phyloP scores from a whole-genome alignment of 2,888 invertebrate species.

The Mythimna albipuncta region DNA sequence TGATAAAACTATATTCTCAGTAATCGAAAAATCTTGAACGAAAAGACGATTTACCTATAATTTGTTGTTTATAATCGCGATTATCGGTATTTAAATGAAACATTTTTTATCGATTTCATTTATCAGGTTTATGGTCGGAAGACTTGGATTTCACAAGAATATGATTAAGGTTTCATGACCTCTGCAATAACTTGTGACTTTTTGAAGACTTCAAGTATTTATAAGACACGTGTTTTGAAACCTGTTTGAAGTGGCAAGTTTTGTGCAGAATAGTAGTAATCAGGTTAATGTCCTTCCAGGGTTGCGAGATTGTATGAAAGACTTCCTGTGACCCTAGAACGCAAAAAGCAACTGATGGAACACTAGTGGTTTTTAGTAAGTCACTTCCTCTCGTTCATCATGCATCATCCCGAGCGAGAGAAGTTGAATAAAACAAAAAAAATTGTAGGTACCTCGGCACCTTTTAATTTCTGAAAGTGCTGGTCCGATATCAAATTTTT shows the following conservation, averaged over 20 bases:
- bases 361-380: too few species aligned
- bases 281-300: too few species aligned
- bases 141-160: constrained; percentile 22
- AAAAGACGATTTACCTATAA: constrained; percentile 61
- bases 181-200: constrained; percentile 8
- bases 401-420: too few species aligned
- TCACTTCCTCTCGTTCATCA: too few species aligned
- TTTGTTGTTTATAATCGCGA: constrained; percentile 51
- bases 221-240: background rate
- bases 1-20: constrained; percentile 58
- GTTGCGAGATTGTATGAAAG: too few species aligned
- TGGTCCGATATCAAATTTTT: too few species aligned
- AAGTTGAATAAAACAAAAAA: too few species aligned
- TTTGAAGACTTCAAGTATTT: background rate
- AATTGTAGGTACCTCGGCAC: too few species aligned
- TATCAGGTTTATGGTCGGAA: constrained; percentile 38
- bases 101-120: constrained; percentile 44
- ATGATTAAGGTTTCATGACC: constrained; percentile 35
- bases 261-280: background rate
- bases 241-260: background rate
- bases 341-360: too few species aligned
- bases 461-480: too few species aligned
- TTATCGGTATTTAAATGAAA: constrained; percentile 54
- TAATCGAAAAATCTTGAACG: constrained; percentile 54
- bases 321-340: too few species aligned